Percentiles rank a stretch among this genome's conserved stretches.
These are phyloP conservation scores for Sturnira hondurensis DNA, from an alignment of 2,113 vertebrate genomes.

Conservation along the genomic window DNA sequence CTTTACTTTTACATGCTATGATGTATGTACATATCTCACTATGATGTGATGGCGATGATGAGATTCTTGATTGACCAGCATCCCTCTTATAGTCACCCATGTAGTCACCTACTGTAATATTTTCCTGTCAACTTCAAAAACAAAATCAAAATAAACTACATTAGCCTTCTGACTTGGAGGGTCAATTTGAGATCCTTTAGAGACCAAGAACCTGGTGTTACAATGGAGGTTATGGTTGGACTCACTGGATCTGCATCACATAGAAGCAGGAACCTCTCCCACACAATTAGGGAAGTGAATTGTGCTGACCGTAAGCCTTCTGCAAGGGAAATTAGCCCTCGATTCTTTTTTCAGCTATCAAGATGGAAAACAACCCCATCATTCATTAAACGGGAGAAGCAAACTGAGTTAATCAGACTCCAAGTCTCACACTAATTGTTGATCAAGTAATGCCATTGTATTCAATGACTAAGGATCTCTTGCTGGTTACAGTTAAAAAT, in stretches of 20 bases:
- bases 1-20: neutral
- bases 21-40: neutral
- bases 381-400: neutral
- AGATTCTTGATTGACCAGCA: neutral
- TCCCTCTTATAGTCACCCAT: neutral
- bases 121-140: neutral
- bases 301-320: neutral
- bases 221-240: neutral
- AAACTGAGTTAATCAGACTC: conserved; percentile 43
- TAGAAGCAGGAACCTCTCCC: neutral
- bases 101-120: neutral
- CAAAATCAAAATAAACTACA: neutral
- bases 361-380: conserved; percentile 26
- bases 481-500: conserved; percentile 41
- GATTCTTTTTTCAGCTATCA: conserved; percentile 27
- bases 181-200: neutral
- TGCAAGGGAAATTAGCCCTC: neutral
- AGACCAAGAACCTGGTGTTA: neutral
- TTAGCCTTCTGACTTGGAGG: neutral
- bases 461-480: neutral
- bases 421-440: conserved; percentile 29
- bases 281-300: neutral
- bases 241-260: neutral
- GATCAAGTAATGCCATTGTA: conserved; percentile 24
- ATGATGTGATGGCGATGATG: neutral